Evolutionary conservation across 2,888 invertebrate genomes (phyloP).

Genomic region (Cyclophora punctaria): DNA sequence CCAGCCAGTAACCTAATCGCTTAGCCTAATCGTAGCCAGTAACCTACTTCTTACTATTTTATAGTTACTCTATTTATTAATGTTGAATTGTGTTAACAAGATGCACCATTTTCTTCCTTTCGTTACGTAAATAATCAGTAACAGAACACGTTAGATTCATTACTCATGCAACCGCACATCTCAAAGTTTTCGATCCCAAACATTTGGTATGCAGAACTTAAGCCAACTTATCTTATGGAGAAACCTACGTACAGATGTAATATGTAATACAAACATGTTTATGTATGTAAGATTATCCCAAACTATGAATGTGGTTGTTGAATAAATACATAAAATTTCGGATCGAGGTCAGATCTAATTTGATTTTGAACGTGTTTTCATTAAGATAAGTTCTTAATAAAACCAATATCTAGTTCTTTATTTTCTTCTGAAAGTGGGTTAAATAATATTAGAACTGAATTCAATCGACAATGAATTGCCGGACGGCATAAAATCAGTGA

Average conservation of each 20-base stretch:
- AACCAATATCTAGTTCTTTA: no score
- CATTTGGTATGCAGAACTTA: conserved; percentile 51
- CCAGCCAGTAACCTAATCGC: no score
- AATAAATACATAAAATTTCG: conserved; percentile 5
- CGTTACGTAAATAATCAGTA: neutral
- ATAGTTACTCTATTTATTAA: no score
- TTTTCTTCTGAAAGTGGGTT: neutral
- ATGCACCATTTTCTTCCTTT: no score
- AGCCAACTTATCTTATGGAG: conserved; percentile 35
- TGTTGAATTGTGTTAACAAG: no score
- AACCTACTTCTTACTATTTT: no score
- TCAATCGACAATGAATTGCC: conserved; percentile 3
- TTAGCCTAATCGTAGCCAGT: no score
- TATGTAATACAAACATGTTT: conserved; percentile 6
- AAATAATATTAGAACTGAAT: neutral
- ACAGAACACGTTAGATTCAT: conserved; percentile 16
- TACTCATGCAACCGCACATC: conserved; percentile 32
- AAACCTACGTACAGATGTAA: conserved; percentile 4
- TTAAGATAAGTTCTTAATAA: neutral
- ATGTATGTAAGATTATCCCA: conserved; percentile 4
- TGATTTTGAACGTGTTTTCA: conserved; percentile 4
- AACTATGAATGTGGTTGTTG: conserved; percentile 11
- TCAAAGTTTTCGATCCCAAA: conserved; percentile 42
- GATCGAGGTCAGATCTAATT: conserved; percentile 2
- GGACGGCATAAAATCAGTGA: conserved; percentile 1